Conservation (phyloP, 2,113 vertebrate genomes). For the Serilophus lunatus region DNA sequence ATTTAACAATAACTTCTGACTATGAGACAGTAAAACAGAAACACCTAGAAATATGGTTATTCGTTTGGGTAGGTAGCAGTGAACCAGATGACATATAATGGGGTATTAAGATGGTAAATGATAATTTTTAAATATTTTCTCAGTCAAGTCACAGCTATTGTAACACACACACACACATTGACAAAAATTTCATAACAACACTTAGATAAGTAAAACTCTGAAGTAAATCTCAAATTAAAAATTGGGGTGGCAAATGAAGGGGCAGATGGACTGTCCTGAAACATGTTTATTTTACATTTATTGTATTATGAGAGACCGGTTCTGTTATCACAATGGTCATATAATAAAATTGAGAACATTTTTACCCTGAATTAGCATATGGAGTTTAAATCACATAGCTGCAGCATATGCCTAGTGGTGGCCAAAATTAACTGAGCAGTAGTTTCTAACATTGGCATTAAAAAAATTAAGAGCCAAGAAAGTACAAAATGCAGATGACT, state of each 20-base stretch:
- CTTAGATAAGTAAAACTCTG: neutral
- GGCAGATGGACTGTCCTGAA: rapidly evolving
- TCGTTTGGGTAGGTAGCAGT: neutral
- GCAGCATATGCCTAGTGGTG: neutral
- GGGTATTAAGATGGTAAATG: neutral
- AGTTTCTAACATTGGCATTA: neutral
- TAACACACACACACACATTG: neutral
- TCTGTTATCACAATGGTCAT: neutral
- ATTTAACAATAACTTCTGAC: neutral
- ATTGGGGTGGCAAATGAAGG: neutral
- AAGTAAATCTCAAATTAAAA: neutral
- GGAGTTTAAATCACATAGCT: neutral
- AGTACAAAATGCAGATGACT: neutral
- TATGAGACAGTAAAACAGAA: neutral
- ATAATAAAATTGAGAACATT: neutral
- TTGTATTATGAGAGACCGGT: neutral
- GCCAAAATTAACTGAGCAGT: neutral
- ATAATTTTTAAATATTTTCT: neutral
- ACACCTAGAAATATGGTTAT: neutral
- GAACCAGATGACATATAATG: neutral
- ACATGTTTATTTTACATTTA: neutral
- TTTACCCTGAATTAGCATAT: neutral
- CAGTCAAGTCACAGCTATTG: neutral
- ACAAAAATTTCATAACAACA: neutral
- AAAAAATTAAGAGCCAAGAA: neutral